phyloP scores from a whole-genome alignment of 2,797 vertebrate species.

The Acrossocheilus fasciatus region DNA sequence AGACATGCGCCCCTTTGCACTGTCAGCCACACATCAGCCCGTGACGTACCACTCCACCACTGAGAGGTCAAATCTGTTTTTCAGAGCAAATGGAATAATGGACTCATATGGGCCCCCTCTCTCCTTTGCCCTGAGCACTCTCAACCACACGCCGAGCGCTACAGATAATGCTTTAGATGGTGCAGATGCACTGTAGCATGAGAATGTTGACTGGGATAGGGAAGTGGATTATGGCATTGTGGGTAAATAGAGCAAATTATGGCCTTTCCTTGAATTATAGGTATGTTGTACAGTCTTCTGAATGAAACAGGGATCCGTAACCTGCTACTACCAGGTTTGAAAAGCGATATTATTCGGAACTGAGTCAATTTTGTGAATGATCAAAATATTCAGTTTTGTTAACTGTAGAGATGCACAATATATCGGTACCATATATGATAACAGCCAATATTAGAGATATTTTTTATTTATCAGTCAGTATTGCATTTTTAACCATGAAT shows the following conservation, averaged over 20 bases:
- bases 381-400: background rate
- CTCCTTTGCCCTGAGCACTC: slow-evolving; percentile 40
- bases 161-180: slow-evolving; percentile 50
- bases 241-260: slow-evolving; percentile 46
- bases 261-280: background rate
- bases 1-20: slow-evolving; percentile 58
- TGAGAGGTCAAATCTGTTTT: slow-evolving; percentile 68
- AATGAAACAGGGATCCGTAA: background rate
- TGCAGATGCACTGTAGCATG: slow-evolving; percentile 30
- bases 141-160: slow-evolving; percentile 32
- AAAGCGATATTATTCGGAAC: background rate
- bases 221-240: slow-evolving; percentile 25
- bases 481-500: background rate
- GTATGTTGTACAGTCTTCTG: background rate
- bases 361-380: background rate
- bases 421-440: background rate
- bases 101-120: slow-evolving; percentile 52
- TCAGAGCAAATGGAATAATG: slow-evolving; percentile 66
- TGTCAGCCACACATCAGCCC: slow-evolving; percentile 64
- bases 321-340: background rate
- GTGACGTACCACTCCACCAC: slow-evolving; percentile 61
- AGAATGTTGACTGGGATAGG: slow-evolving; percentile 34
- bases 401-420: background rate
- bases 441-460: background rate
- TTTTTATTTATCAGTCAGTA: background rate